Evolutionary conservation across 2,888 invertebrate species (phyloP).

Genomic region (Panzeria rudis): DNA sequence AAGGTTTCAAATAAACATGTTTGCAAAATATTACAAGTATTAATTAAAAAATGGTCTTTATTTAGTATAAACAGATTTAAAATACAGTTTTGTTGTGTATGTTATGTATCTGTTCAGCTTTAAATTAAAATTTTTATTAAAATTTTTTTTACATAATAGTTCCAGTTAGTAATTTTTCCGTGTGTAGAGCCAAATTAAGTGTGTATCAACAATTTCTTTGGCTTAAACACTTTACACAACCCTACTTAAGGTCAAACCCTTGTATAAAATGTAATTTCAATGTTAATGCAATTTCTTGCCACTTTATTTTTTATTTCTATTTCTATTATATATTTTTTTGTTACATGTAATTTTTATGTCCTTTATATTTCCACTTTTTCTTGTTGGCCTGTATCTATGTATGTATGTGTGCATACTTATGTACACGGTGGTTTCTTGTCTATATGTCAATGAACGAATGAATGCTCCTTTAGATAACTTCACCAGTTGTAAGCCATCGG

Average conservation of each 20-base stretch:
- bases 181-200: not conserved
- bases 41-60: no score
- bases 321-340: not conserved
- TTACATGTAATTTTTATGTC: not conserved
- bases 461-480: conserved; percentile 76
- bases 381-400: not conserved
- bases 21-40: no score
- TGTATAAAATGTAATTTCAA: conserved; percentile 36
- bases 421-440: not conserved
- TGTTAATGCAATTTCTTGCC: conserved; percentile 70
- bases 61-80: no score
- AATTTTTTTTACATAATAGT: not conserved
- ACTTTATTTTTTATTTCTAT: conserved; percentile 9
- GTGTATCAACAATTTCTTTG: conserved; percentile 17
- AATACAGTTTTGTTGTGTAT: no score
- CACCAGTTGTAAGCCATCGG: conserved; percentile 77
- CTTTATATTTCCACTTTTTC: not conserved
- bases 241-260: no score
- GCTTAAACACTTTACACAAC: not conserved
- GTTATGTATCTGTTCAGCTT: no score
- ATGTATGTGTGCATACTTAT: not conserved
- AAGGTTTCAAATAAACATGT: no score
- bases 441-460: conserved; percentile 13
- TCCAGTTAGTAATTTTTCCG: not conserved
- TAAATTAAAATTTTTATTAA: not conserved